Conservation (phyloP, 1,140 invertebrate species). For the Leucophenga varia region DNA sequence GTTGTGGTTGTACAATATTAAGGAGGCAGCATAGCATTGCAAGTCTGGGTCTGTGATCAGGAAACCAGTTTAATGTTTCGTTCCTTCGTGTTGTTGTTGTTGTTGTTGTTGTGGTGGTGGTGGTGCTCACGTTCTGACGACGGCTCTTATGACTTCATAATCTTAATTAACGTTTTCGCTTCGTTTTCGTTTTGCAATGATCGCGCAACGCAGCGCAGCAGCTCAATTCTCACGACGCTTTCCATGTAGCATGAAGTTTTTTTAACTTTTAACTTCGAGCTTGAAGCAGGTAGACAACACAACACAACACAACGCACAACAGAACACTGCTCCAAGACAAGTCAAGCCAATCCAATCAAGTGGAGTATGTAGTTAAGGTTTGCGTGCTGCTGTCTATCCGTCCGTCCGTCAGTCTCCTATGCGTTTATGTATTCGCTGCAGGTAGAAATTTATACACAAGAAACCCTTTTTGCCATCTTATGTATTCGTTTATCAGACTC, state of each 20-base stretch:
- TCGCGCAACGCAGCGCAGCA: too few relatives aligned
- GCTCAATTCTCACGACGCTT: background rate
- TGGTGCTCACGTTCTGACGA: too few relatives aligned
- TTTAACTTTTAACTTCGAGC: background rate
- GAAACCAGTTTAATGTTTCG: too few relatives aligned
- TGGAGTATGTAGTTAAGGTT: slow-evolving; percentile 35
- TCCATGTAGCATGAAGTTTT: background rate
- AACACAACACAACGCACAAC: too few relatives aligned
- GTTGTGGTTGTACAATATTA: too few relatives aligned
- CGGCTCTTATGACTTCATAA: slow-evolving; percentile 56
- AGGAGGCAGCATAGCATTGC: too few relatives aligned
- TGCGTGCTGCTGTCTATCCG: slow-evolving; percentile 23
- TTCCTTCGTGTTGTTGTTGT: too few relatives aligned
- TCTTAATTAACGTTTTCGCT: slow-evolving; percentile 57
- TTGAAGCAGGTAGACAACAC: slow-evolving; percentile 23
- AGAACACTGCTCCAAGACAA: too few relatives aligned
- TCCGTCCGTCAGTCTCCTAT: background rate
- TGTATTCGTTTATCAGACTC: slow-evolving; percentile 30
- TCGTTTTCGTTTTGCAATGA: background rate
- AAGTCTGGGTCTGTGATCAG: too few relatives aligned
- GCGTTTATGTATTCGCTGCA: background rate
- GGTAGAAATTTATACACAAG: slow-evolving; percentile 7
- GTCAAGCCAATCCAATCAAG: slow-evolving; percentile 35
- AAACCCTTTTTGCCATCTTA: too few relatives aligned
- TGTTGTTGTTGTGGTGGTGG: too few relatives aligned